Evolutionary conservation across 2,888 invertebrate genomes (phyloP), one percentile per base, ranked within the genome.

Genomic region (Stenotaenia linearis): DNA sequence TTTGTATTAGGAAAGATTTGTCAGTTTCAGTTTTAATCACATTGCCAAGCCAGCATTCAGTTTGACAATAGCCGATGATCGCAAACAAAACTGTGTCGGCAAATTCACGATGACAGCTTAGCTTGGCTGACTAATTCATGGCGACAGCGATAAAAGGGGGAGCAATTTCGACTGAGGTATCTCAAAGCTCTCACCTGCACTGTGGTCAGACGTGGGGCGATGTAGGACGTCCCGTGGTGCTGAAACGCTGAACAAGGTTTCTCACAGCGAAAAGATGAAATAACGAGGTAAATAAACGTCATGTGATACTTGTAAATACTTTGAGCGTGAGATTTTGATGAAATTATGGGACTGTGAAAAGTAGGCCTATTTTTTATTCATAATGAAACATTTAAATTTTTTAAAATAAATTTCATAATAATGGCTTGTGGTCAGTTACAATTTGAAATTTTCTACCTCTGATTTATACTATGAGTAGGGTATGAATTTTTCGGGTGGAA

Each of bases 211-310:
- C 61, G 25, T 15, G 61, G 61, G 6, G 25, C 23, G 25, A 15
- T 25, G 25, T 23, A 61, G 10, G 61, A 61, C 61, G 23, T 61
- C 61, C 61, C 25, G 61, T 25, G 25, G 61, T 9, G 61, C 28
- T 25, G 2, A 61, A 61, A 61, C 15, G 28, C 61, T 1, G 61
- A 61, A 25, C 61, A 61, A 61, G 61, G 15, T 7, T 61, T 61
- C 61, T 28, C 23, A 61, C 61, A 61, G 61, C 28, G 61, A 25
- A 61, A 61, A 1, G 15, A n/a, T 61, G 25, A 61, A 61, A 61
- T 61, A 61, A 61, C 61, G 61, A 61, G 28, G 61, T 61, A 61
- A 61, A 61, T 61, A 61, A 61, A 61, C 61, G 61, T 61, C 61
- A 61, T 61, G 61, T 25, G 61, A 61, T 61, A 61, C 61, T 25